Percentiles rank a stretch among this genome's conserved stretches.
Evolutionary conservation across 2,888 invertebrate species (phyloP).

Genomic region (Cantharis rustica): DNA sequence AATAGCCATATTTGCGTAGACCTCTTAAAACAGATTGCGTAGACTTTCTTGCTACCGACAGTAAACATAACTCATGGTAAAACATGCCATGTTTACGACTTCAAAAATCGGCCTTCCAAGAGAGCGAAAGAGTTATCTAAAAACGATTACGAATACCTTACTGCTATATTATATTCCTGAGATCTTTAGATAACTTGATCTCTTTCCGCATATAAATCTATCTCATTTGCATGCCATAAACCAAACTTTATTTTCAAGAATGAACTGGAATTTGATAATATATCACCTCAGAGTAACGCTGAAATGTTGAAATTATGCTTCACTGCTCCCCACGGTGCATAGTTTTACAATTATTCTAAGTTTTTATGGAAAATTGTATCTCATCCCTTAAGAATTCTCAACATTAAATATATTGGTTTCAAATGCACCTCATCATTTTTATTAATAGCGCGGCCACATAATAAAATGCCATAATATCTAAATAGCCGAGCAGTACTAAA

Average conservation of each 20-base stretch:
- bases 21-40: conserved; percentile 27
- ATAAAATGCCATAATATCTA: neutral
- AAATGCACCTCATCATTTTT: neutral
- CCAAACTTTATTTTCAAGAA: conserved; percentile 30
- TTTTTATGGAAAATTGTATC: conserved; percentile 7
- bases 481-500: neutral
- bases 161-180: conserved; percentile 32
- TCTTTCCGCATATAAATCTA: conserved; percentile 32
- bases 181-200: conserved; percentile 32
- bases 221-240: conserved; percentile 34
- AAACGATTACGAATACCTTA: conserved; percentile 41
- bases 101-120: conserved; percentile 23
- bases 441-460: neutral
- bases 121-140: conserved; percentile 34
- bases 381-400: neutral
- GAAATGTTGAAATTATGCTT: conserved; percentile 25
- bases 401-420: neutral
- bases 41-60: conserved; percentile 30
- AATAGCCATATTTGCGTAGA: conserved; percentile 29
- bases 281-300: conserved; percentile 21
- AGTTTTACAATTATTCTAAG: conserved; percentile 21
- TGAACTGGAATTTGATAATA: conserved; percentile 27
- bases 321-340: conserved; percentile 23
- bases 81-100: conserved; percentile 35
- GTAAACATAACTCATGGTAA: conserved; percentile 31